Evolutionary conservation across 2,797 vertebrate genomes (phyloP).

Genomic region (Acanthopagrus latus): DNA sequence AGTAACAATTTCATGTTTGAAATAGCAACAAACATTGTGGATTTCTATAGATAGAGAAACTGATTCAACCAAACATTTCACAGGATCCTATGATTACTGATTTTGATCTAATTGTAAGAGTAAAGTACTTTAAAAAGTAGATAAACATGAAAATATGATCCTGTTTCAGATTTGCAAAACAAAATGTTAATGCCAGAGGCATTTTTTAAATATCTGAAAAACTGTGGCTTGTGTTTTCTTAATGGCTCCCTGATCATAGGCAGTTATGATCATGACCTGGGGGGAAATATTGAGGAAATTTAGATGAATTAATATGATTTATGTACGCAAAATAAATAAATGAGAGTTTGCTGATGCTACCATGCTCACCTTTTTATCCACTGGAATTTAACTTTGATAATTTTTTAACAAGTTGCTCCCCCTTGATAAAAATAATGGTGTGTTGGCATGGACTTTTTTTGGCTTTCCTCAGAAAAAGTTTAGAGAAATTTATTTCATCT

Average conservation of each 20-base stretch:
- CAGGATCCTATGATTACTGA: neutral
- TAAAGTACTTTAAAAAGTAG: constrained; percentile 2
- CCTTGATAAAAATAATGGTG: no score
- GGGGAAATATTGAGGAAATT: no score
- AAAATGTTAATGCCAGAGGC: neutral
- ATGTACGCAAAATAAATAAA: no score
- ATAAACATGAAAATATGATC: neutral
- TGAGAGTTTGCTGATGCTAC: no score
- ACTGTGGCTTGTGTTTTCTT: neutral
- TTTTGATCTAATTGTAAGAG: neutral
- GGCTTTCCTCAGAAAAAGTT: neutral
- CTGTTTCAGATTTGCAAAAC: neutral
- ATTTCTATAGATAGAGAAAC: neutral
- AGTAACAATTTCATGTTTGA: neutral
- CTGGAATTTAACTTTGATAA: no score
- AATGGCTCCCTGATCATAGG: neutral
- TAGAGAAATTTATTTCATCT: neutral
- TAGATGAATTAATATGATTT: no score
- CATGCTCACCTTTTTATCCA: no score
- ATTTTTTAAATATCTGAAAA: neutral
- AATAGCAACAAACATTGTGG: neutral
- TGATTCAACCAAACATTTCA: neutral
- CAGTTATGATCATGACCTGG: neutral
- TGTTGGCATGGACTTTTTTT: no score
- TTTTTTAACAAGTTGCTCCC: no score